These are phyloP conservation scores for Forficula auricularia DNA, from an alignment of 1,140 invertebrate species.

Conservation along the genomic window DNA sequence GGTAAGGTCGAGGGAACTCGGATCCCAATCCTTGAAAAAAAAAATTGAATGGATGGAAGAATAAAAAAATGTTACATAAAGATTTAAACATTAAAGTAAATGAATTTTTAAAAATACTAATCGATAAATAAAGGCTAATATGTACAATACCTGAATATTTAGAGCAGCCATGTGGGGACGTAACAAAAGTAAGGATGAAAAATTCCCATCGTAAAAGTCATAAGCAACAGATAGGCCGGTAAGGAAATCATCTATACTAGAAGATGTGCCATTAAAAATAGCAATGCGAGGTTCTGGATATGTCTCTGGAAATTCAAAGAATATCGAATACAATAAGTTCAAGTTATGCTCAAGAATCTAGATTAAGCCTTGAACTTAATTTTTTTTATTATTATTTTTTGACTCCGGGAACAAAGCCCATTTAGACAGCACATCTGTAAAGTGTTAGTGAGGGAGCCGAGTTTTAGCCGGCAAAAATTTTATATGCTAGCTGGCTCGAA, in stretches of 20 bases:
- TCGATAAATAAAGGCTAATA: no score
- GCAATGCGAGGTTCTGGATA: constrained; percentile 5
- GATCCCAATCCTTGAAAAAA: not conserved
- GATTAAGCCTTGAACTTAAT: no score
- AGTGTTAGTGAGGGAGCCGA: no score
- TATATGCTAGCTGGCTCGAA: no score
- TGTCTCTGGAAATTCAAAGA: constrained; percentile 5
- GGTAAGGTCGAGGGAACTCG: constrained; percentile 22
- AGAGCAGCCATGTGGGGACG: constrained; percentile 45
- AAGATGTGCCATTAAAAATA: constrained; percentile 2
- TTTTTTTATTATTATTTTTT: no score
- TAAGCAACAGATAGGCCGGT: not conserved
- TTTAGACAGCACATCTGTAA: no score
- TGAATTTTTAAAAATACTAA: no score
- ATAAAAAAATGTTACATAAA: no score
- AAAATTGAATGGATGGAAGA: constrained; percentile 12
- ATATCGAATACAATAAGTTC: not conserved
- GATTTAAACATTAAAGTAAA: no score
- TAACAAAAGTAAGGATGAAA: constrained; percentile 36
- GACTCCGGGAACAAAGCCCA: no score
- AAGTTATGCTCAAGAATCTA: constrained; percentile 12
- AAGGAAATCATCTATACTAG: constrained; percentile 3
- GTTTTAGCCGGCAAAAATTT: no score
- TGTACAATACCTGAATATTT: constrained; percentile 38
- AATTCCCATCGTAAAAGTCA: constrained; percentile 42